Evolutionary conservation across 1,140 invertebrate genomes (phyloP), one percentile per base, ranked within the genome.

Genomic region (Atta texana): DNA sequence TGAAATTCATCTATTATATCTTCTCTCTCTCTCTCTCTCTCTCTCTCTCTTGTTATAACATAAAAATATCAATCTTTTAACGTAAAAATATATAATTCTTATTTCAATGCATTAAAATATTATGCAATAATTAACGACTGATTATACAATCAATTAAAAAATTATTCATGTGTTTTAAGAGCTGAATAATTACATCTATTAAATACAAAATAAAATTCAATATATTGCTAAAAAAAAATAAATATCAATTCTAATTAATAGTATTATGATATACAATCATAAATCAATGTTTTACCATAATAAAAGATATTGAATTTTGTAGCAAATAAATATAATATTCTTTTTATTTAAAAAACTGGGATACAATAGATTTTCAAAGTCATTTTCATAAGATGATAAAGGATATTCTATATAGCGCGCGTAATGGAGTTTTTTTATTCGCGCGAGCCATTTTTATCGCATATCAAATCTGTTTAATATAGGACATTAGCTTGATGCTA

Each of bases 381-480:
- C 34, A 18, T 21, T 72, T 59, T 72, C 14, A 72, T 28, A 59
- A 59, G 21, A 39, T 10, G 2, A 31, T 16, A 16, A 55, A n/a
- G 24, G 21, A 72, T 16, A 57, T 57, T 16, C n/a, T 28, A 53
- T 81, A 12, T 21, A 59, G 34, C 53, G 53, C 24, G 34, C 10
- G 61, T 81, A 71, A 89, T 89, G 74, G 74, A 76, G 49, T 51
- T 53, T 69, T 24, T 77, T 89, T 82, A 87, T 76, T 78, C 75
- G 57, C 72, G 28, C 57, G n/a, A 72, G 18, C 34, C 24, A 82
- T 86, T 89, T 87, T 87, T 68, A 55, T 81, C 85, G 53, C 68
- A 82, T 76, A 86, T 31, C 59, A 84, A 80, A 53, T 78, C 55
- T 57, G 59, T 85, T 90, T 90, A 90, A 88, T 88, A 88, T 75